A percentile compares a stretch with the other conserved stretches of the same genome.
phyloP scores from a whole-genome alignment of 2,113 vertebrate genomes.

The Aphyosemion australe region DNA sequence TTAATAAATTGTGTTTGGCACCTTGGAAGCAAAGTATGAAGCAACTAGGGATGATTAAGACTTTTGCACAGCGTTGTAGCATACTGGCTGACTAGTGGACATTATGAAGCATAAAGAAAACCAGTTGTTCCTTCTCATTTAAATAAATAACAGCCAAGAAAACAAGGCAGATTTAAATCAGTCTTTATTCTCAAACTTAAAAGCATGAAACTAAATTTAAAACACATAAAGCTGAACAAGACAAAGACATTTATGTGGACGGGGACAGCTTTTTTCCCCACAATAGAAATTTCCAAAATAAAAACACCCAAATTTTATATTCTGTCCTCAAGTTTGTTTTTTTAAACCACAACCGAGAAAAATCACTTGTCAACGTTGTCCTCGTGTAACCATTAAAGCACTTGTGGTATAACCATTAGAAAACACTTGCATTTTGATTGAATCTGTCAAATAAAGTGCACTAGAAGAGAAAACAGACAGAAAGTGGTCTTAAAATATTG shows the following conservation, averaged over 20 bases:
- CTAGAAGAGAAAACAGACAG: constrained; percentile 41
- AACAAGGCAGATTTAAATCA: constrained; percentile 22
- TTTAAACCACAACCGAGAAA: constrained; percentile 1
- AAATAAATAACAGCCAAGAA: not conserved
- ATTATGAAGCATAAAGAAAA: no score
- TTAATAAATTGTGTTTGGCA: no score
- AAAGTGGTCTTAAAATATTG: constrained; percentile 31
- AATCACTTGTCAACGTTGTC: not conserved
- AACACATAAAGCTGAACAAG: constrained; percentile 16
- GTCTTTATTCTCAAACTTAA: constrained; percentile 70
- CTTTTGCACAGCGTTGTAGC: no score
- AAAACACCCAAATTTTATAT: constrained; percentile 6
- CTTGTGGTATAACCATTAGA: constrained; percentile 65
- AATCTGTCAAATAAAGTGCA: constrained; percentile 61
- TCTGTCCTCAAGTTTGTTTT: not conserved
- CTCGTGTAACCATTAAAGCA: constrained; percentile 67
- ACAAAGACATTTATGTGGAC: constrained; percentile 38
- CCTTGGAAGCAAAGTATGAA: no score
- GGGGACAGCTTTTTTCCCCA: not conserved
- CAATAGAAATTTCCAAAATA: constrained; percentile 1
- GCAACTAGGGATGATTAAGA: no score
- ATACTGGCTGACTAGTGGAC: no score
- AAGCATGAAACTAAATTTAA: constrained; percentile 45
- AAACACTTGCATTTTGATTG: constrained; percentile 51
- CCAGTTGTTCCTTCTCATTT: no score